These are phyloP conservation scores for Bombyx huttoni DNA, from an alignment of 2,888 invertebrate species.

Conservation along the genomic window DNA sequence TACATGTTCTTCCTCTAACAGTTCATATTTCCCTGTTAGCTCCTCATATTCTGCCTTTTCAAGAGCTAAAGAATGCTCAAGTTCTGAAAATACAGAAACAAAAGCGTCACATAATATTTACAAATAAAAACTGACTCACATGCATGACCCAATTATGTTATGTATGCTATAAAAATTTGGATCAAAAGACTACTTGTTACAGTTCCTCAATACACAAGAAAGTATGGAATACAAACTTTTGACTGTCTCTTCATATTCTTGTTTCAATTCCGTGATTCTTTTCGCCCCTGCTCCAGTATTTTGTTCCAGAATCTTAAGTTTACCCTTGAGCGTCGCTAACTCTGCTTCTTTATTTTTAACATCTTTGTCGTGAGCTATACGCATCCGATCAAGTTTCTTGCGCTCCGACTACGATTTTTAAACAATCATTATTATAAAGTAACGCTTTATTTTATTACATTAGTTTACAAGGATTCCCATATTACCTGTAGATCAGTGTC, in stretches of 20 bases:
- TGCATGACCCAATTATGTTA: too few species aligned
- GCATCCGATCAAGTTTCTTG: slow-evolving; percentile 78
- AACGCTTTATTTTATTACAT: neutral
- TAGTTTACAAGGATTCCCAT: neutral
- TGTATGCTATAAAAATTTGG: too few species aligned
- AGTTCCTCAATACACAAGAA: slow-evolving; percentile 7
- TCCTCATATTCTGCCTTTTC: slow-evolving; percentile 84
- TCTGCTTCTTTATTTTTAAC: slow-evolving; percentile 83
- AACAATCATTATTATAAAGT: neutral
- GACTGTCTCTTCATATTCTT: slow-evolving; percentile 76
- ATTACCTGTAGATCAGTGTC: slow-evolving; percentile 73
- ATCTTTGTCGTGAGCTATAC: slow-evolving; percentile 80
- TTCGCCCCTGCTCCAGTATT: slow-evolving; percentile 74
- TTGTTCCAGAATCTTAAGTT: slow-evolving; percentile 77
- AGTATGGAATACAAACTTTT: slow-evolving; percentile 64
- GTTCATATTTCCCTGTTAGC: slow-evolving; percentile 85
- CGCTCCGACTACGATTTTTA: slow-evolving; percentile 67
- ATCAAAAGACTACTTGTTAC: too few species aligned
- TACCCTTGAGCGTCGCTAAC: slow-evolving; percentile 81
- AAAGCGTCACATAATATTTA: neutral
- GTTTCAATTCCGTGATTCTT: slow-evolving; percentile 77
- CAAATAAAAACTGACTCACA: too few species aligned
- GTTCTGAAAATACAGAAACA: slow-evolving; percentile 58
- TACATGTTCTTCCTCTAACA: slow-evolving; percentile 87
- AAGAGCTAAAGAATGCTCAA: slow-evolving; percentile 77